phyloP scores from a whole-genome alignment of 2,113 vertebrate species.

The Cepphus grylle region DNA sequence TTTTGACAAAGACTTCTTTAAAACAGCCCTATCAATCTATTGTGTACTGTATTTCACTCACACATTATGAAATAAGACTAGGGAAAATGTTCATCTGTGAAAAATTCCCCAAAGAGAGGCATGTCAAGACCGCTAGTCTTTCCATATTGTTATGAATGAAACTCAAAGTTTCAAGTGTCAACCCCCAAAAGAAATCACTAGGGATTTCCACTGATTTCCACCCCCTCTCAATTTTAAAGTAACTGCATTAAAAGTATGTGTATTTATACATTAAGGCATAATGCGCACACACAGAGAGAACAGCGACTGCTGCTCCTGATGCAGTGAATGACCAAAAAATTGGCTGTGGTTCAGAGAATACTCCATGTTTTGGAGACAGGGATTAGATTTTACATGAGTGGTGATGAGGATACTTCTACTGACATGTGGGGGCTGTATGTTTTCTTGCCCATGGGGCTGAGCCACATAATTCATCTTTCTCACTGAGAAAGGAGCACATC shows the following conservation, averaged over 20 bases:
- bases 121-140: not conserved
- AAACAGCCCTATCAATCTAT: conserved; percentile 24
- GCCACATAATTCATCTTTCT: conserved; percentile 48
- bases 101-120: conserved; percentile 22
- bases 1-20: conserved; percentile 57
- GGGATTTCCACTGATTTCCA: not conserved
- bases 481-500: not conserved
- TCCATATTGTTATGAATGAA: not conserved
- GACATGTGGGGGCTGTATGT: conserved; percentile 31
- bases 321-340: not conserved
- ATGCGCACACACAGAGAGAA: not conserved
- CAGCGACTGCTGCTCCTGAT: not conserved
- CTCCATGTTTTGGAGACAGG: conserved; percentile 45
- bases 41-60: conserved; percentile 61
- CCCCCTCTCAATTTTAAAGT: not conserved
- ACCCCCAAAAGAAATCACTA: not conserved
- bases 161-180: not conserved
- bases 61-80: conserved; percentile 48
- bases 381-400: conserved; percentile 63
- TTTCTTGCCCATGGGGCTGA: conserved; percentile 28
- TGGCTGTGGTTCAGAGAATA: conserved; percentile 37
- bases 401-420: conserved; percentile 44
- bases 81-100: not conserved
- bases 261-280: not conserved
- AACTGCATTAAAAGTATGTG: not conserved